These are phyloP conservation scores for Acropora yongei DNA, from an alignment of 64 coral and sea anemone species.

Conservation along the genomic window DNA sequence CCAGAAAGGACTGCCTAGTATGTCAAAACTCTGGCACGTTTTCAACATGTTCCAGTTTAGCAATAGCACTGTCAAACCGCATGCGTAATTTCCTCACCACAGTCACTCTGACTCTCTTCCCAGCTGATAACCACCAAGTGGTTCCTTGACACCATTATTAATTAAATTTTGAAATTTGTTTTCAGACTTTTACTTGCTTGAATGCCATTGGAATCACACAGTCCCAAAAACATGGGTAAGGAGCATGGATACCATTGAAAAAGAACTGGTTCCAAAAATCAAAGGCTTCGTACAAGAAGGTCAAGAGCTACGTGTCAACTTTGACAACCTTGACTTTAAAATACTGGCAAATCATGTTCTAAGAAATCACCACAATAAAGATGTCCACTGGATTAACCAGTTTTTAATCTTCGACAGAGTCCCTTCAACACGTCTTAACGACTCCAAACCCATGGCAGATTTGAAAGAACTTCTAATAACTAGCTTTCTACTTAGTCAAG, in stretches of 20 bases:
- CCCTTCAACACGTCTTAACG: not conserved
- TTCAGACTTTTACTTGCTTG: constrained; percentile 53
- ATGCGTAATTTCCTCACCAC: too few species aligned
- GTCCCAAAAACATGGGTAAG: constrained; percentile 37
- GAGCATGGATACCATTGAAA: constrained; percentile 38
- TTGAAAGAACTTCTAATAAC: constrained; percentile 6
- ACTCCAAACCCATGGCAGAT: constrained; percentile 1
- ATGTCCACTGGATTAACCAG: constrained; percentile 34
- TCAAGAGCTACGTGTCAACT: too few species aligned
- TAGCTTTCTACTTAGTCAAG: constrained; percentile 11
- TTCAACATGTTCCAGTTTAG: too few species aligned
- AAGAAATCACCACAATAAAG: constrained; percentile 57
- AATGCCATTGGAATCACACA: constrained; percentile 41
- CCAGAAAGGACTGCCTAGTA: too few species aligned
- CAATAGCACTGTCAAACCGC: too few species aligned
- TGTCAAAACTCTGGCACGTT: too few species aligned
- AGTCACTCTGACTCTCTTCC: too few species aligned
- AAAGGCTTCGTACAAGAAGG: not conserved
- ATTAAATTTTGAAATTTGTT: not conserved
- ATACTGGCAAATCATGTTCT: constrained; percentile 64
- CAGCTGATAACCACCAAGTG: too few species aligned
- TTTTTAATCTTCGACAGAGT: constrained; percentile 39
- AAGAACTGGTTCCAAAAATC: constrained; percentile 23
- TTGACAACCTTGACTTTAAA: constrained; percentile 71
- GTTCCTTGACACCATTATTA: too few species aligned